These are phyloP conservation scores for Virgularia gustaviana DNA, from an alignment of 92 coral and sea anemone genomes.

Conservation along the genomic window DNA sequence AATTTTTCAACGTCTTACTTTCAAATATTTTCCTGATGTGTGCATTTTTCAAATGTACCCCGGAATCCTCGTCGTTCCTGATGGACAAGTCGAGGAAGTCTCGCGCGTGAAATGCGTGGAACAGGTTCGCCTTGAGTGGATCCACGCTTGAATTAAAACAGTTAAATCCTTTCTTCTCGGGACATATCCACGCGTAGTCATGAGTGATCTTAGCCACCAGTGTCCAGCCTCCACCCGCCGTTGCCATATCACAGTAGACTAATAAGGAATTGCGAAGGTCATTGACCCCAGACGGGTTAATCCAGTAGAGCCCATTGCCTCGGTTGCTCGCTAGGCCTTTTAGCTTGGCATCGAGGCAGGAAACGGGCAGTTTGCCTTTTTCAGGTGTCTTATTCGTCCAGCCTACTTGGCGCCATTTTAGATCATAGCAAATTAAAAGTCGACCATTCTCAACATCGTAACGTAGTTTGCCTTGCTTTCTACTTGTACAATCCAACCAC, in stretches of 20 bases:
- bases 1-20: not conserved
- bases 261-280: conserved; percentile 71
- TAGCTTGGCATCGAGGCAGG: conserved; percentile 33
- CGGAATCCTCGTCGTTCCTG: conserved; percentile 71
- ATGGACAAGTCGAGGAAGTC: conserved; percentile 82
- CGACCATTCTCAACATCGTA: conserved; percentile 20
- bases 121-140: conserved; percentile 79
- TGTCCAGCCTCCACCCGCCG: conserved; percentile 97
- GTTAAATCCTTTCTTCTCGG: conserved; percentile 65
- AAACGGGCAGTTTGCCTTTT: conserved; percentile 17
- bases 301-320: conserved; percentile 95
- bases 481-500: conserved; percentile 9
- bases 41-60: conserved; percentile 82
- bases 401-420: conserved; percentile 23
- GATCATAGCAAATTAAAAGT: conserved; percentile 20
- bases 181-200: conserved; percentile 98
- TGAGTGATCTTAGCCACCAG: conserved; percentile 92
- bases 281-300: conserved; percentile 70
- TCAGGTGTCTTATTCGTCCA: conserved; percentile 13
- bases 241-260: conserved; percentile 93
- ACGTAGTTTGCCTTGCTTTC: conserved; percentile 23
- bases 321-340: conserved; percentile 15
- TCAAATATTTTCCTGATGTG: conserved; percentile 71
- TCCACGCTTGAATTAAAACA: conserved; percentile 65
- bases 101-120: conserved; percentile 80